Percentiles rank a stretch among this genome's conserved stretches.
Evolutionary conservation across 2,113 vertebrate species (phyloP).

Genomic region (Sclerurus mexicanus): DNA sequence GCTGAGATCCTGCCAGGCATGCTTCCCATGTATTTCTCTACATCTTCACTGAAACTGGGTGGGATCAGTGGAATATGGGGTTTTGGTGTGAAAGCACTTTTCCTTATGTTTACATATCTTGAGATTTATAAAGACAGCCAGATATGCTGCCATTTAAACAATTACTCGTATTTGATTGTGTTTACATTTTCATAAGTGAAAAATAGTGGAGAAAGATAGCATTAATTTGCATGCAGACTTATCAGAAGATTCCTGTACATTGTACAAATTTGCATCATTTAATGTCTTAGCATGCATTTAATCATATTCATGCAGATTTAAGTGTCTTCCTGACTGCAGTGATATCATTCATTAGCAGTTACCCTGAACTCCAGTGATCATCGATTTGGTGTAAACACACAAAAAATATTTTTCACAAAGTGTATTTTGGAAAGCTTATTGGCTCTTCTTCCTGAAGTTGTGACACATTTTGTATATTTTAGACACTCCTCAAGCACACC

Average conservation of each 20-base stretch:
- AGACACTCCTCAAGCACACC: not conserved
- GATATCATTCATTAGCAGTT: not conserved
- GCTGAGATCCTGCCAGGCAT: not conserved
- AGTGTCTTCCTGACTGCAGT: not conserved
- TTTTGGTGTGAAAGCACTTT: not conserved
- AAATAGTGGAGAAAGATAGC: not conserved
- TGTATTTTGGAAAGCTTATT: not conserved
- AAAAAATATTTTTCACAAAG: not conserved
- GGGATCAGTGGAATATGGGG: not conserved
- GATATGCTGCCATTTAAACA: not conserved
- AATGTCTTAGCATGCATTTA: not conserved
- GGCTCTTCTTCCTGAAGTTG: not conserved
- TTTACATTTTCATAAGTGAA: not conserved
- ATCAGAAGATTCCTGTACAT: not conserved
- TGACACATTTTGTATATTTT: not conserved
- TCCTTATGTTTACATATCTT: not conserved
- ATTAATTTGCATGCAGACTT: not conserved
- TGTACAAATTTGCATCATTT: not conserved
- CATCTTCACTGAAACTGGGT: not conserved
- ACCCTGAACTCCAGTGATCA: not conserved
- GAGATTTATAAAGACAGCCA: not conserved
- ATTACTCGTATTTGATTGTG: not conserved
- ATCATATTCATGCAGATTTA: not conserved
- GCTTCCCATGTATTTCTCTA: not conserved
- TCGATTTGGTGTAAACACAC: not conserved